A percentile compares a stretch with the other conserved stretches of the same genome.
phyloP scores from a whole-genome alignment of 2,888 invertebrate genomes.

The Caenorhabditis sp. region DNA sequence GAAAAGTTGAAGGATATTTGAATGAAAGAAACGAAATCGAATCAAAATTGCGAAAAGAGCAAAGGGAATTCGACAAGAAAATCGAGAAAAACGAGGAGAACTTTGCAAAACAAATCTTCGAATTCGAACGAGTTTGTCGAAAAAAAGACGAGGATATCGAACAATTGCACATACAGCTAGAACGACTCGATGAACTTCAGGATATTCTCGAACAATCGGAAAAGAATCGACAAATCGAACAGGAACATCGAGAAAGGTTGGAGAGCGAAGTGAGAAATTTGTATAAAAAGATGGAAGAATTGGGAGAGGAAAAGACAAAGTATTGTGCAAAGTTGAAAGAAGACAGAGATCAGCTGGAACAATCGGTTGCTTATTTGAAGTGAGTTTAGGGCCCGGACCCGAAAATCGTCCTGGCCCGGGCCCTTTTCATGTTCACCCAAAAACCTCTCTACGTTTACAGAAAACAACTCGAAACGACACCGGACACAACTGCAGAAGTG shows the following conservation, averaged over 20 bases:
- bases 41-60: conserved; percentile 12
- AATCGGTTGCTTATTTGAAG: conserved; percentile 3
- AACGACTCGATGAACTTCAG: background rate
- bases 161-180: background rate
- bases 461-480: conserved; percentile 29
- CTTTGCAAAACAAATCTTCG: background rate
- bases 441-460: conserved; percentile 10
- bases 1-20: conserved; percentile 15
- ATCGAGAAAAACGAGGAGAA: conserved; percentile 9
- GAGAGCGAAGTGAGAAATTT: conserved; percentile 21
- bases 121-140: conserved; percentile 6
- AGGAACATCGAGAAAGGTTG: conserved; percentile 22
- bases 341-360: background rate
- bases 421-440: no score
- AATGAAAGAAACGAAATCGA: conserved; percentile 19
- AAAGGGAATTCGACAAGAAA: conserved; percentile 14
- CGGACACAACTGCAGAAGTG: conserved; percentile 8
- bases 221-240: conserved; percentile 15
- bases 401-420: no score
- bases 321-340: background rate
- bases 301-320: conserved; percentile 6
- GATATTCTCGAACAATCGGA: conserved; percentile 15
- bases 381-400: no score
- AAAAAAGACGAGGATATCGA: conserved; percentile 16
- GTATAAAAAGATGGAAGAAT: conserved; percentile 19